phyloP scores from a whole-genome alignment of 2,797 vertebrate species.

The Eutrigla gurnardus region DNA sequence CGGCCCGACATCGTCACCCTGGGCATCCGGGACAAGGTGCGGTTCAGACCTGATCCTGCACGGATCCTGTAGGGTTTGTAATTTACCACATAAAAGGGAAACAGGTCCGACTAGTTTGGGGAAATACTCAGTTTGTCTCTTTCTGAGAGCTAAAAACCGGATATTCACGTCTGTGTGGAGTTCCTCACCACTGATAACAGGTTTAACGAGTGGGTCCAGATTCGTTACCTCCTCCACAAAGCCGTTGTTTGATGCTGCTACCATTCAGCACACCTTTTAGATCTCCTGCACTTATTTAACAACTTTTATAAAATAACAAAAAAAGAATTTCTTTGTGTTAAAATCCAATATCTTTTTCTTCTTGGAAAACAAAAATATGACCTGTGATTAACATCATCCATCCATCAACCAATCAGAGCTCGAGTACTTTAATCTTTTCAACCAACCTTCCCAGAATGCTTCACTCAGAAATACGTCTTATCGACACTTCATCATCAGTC shows the following conservation, averaged over 20 bases:
- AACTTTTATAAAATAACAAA: too few species aligned
- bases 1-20: conserved; percentile 65
- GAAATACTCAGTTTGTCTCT: neutral
- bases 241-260: neutral
- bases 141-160: neutral
- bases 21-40: conserved; percentile 80
- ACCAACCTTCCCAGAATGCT: too few species aligned
- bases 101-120: neutral
- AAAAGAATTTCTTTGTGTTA: too few species aligned
- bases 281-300: too few species aligned
- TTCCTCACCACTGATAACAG: neutral
- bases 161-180: neutral
- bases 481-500: neutral
- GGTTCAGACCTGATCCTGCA: neutral
- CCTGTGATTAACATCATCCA: too few species aligned
- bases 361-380: too few species aligned
- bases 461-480: neutral
- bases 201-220: neutral
- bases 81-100: neutral
- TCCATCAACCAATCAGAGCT: too few species aligned
- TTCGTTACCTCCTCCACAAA: neutral
- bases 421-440: too few species aligned
- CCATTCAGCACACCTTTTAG: too few species aligned
- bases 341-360: too few species aligned
- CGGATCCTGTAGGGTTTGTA: neutral